A percentile compares a stretch with the other conserved stretches of the same genome.
Conservation (phyloP, 2,113 vertebrate species). For the Acrocephalus arundinaceus region DNA sequence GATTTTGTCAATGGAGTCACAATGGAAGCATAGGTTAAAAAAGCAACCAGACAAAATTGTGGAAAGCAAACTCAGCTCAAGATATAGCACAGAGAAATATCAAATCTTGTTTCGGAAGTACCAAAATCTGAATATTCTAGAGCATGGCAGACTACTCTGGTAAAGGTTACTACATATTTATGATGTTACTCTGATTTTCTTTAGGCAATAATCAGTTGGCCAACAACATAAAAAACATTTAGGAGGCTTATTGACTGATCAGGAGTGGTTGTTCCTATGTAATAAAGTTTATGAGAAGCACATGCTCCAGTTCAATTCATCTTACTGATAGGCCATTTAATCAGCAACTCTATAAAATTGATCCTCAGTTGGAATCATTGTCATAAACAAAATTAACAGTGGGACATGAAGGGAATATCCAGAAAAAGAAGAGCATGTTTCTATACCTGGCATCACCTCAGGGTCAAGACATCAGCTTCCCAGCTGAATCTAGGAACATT, state of each 20-base stretch:
- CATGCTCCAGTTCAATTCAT: too few species aligned
- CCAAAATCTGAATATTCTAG: not conserved
- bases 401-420: not conserved
- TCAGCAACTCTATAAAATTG: not conserved
- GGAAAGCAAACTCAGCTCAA: not conserved
- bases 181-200: not conserved
- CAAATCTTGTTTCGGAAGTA: not conserved
- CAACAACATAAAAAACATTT: not conserved
- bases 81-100: not conserved
- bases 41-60: not conserved
- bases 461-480: too few species aligned
- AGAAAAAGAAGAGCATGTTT: not conserved
- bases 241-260: not conserved
- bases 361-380: not conserved
- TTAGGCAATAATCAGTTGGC: not conserved
- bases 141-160: not conserved
- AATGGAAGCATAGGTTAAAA: not conserved
- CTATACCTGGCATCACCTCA: rapidly evolving
- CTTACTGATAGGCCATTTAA: not conserved
- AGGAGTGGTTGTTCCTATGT: not conserved
- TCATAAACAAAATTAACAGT: not conserved
- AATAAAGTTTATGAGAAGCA: not conserved
- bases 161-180: not conserved
- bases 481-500: not conserved
- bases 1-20: rapidly evolving